Conservation (phyloP, 2,888 invertebrate genomes). For the Colletes collaris region DNA sequence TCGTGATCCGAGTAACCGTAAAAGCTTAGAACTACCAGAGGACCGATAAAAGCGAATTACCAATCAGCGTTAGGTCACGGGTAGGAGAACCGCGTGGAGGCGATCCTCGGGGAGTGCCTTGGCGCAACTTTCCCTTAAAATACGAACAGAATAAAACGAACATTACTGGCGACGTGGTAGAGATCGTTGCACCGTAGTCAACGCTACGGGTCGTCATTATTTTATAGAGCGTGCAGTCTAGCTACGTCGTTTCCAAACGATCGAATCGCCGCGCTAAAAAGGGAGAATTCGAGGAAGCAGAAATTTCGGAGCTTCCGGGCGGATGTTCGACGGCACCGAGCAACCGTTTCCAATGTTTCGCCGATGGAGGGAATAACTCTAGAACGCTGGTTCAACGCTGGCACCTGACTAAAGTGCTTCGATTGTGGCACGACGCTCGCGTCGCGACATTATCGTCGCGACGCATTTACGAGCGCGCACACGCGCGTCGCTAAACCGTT, state of each 20-base stretch:
- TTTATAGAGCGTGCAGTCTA: too few species aligned
- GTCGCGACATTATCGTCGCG: constrained; percentile 60
- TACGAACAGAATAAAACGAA: constrained; percentile 4
- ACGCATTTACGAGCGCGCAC: constrained; percentile 53
- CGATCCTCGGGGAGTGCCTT: not conserved
- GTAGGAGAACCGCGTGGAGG: not conserved
- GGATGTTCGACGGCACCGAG: too few species aligned
- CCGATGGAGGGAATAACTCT: constrained; percentile 3
- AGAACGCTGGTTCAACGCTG: constrained; percentile 13
- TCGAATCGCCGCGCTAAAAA: too few species aligned
- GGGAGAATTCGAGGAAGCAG: not conserved
- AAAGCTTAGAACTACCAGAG: constrained; percentile 30
- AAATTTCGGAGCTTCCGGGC: not conserved
- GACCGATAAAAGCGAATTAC: constrained; percentile 46
- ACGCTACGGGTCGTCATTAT: not conserved
- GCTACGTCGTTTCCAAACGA: too few species aligned
- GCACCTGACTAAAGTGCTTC: constrained; percentile 59
- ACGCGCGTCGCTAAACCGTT: constrained; percentile 62
- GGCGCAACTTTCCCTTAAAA: constrained; percentile 16
- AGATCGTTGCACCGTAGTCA: not conserved
- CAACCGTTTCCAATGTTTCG: not conserved
- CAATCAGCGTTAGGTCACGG: constrained; percentile 40
- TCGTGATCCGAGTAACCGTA: constrained; percentile 22
- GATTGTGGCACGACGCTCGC: constrained; percentile 40
- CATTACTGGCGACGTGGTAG: not conserved